Base-by-base conservation (phyloP, 30 jellyfish, hydroid and myxozoan species). In the Aurelia sp. region DNA sequence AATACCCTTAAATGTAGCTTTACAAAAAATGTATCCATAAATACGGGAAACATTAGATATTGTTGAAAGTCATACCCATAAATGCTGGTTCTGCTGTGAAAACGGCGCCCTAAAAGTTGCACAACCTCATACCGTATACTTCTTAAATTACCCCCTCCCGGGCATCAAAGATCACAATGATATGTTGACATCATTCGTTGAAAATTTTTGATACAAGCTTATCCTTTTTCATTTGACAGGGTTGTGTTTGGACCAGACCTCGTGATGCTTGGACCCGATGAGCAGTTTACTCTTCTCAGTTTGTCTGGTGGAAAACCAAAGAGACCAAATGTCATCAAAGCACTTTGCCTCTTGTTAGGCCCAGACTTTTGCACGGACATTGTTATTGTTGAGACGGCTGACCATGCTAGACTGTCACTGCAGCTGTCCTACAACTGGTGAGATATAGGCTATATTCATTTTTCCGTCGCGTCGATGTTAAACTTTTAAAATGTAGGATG, bases 201-300 rank as follows among this genome's bases (percentile, higher is more conserved):
- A 60, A 57, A 13, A 4, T 60, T 13, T 60, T 24, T n/a, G 71
- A 60, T 19, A 7, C 11, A 7, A 24, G 35, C 71, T n/a, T n/a
- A 13, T 60, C 15, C 27, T 27, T 50, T 63, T 50, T 63, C 21
- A 15, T 31, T 55, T 57, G 63, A 12, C 40, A 94, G 99, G 80
- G 99, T 94, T 40, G 91, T 82, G 68, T 94, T 94, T 89, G 99
- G 99, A 22, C 99, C 99, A 11, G 99, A 94, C 67, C 95, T 94
- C 74, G 99, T 94, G 72, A 94, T 94, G 99, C 97, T 94, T 19
- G 97, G 96, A 12, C 99, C 99, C 18, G 99, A 94, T 59, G 99
- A 94, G 55, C 99, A 94, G 85, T 94, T 94, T 72, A 94, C 99
- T 4, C 95, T 94, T 27, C 84, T 94, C 27, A 94, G 99, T 53